Conservation (phyloP, 2,113 vertebrate genomes). For the Nycticebus coucang region DNA sequence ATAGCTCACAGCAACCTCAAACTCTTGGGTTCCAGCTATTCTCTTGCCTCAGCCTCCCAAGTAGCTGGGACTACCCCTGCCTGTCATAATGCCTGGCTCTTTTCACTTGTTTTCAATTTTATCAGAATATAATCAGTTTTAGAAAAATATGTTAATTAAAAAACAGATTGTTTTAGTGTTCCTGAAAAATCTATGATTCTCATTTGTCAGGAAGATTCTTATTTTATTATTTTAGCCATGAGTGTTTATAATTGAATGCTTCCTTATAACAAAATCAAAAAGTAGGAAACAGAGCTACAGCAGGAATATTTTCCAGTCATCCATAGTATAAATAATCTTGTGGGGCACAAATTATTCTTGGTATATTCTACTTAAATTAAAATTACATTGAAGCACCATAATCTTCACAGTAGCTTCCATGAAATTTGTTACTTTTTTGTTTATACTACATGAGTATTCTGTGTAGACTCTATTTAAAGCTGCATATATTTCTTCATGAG, state of each 20-base stretch:
- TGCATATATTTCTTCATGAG: constrained; percentile 12
- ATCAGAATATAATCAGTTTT: neutral
- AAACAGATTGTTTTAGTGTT: neutral
- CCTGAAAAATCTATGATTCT: neutral
- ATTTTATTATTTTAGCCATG: neutral
- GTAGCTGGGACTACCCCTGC: too few species aligned
- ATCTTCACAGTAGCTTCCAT: constrained; percentile 39
- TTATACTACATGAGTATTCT: constrained; percentile 32
- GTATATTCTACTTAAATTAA: constrained; percentile 43
- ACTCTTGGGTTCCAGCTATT: too few species aligned
- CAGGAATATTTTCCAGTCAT: neutral
- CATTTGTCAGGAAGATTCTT: neutral
- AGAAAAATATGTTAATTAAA: neutral
- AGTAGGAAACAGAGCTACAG: neutral
- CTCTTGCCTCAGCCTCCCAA: too few species aligned
- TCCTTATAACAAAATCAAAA: neutral
- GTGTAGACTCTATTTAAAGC: constrained; percentile 27
- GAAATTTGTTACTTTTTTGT: constrained; percentile 63
- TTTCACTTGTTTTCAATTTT: neutral
- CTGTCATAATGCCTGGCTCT: too few species aligned
- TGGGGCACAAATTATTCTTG: constrained; percentile 2
- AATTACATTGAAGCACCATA: constrained; percentile 23
- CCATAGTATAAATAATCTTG: neutral
- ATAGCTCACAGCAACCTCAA: too few species aligned
- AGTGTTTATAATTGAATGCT: constrained; percentile 11